phyloP scores from a whole-genome alignment of 1,140 invertebrate genomes.

The Argopecten irradians region DNA sequence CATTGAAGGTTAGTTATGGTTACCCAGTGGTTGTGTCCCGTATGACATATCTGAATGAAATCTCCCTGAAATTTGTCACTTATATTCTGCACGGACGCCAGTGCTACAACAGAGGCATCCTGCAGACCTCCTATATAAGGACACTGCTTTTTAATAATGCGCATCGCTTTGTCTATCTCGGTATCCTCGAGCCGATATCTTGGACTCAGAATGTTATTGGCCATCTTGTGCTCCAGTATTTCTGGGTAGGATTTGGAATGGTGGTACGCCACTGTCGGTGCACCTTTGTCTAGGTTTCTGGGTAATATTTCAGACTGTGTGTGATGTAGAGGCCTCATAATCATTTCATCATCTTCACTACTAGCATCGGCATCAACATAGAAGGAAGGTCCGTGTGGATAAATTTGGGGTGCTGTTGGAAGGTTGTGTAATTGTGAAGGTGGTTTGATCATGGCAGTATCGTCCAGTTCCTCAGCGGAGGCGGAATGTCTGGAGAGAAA shows the following conservation, averaged over 20 bases:
- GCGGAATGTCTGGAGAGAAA: neutral
- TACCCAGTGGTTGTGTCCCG: constrained; percentile 43
- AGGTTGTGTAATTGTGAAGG: neutral
- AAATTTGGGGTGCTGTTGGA: neutral
- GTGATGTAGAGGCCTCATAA: neutral
- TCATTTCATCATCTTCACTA: neutral
- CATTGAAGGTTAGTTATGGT: constrained; percentile 43
- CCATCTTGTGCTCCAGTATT: neutral
- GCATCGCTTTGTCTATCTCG: constrained; percentile 40
- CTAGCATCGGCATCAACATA: neutral
- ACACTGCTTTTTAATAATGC: constrained; percentile 15
- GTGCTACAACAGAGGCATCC: constrained; percentile 29
- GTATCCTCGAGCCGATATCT: constrained; percentile 28
- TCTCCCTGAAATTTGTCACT: neutral
- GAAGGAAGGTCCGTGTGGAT: neutral
- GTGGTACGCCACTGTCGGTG: neutral
- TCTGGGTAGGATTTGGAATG: neutral
- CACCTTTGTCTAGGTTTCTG: neutral
- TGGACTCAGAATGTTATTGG: neutral
- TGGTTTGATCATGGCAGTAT: neutral
- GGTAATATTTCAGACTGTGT: neutral
- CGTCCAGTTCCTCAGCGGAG: neutral
- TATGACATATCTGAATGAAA: constrained; percentile 47
- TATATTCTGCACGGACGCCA: constrained; percentile 11
- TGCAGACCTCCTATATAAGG: constrained; percentile 44